Base-by-base conservation (phyloP, 2,113 vertebrate species). In the Austrofundulus limnaeus region DNA sequence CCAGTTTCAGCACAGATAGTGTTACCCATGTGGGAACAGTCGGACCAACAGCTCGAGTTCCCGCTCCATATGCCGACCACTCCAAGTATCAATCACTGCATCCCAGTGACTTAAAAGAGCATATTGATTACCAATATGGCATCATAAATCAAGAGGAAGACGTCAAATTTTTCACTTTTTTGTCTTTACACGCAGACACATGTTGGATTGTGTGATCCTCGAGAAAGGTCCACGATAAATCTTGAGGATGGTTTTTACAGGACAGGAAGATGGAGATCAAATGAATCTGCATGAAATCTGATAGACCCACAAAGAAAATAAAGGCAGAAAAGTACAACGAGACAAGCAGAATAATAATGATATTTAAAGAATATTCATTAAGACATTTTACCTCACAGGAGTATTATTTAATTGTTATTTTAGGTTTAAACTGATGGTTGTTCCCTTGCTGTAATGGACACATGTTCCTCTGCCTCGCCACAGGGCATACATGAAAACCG, bases 61-160 rank as follows among this genome's bases (percentile, higher is more conserved):
- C 85, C 31, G 13, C 50, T 41, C 87, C 89, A 88, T 87, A 82
- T 86, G 87, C 78, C 47, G 57, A 77, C 70, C 54, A 61, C 70
- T 81, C 68, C 66, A 56, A 78, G 77, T 87, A 90, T 89, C 89
- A 89, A 87, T 89, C 87, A 89, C 70, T 59, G 73, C 70, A 86
- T 87, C 85, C 56, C 62, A 80, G 83, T 81, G 79, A 82, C 81
- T 74, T 81, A 79, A 84, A 88, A 89, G 82, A 87, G 56, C 66
- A 45, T 87, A 90, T 89, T 89, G 87, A 90, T 90, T 90, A 88
- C 89, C 86, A 67, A 86, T 87, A 81, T 41, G n/a, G 66, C 64
- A 50, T 84, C 85, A 86, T 89, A 85, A 88, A 89, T 90, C 89
- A 90, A 75, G 66, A 61, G 15, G 6, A 13, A 68, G 54, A 77